These are phyloP conservation scores for Coreius guichenoti DNA, from an alignment of 2,797 vertebrate genomes.

Conservation along the genomic window DNA sequence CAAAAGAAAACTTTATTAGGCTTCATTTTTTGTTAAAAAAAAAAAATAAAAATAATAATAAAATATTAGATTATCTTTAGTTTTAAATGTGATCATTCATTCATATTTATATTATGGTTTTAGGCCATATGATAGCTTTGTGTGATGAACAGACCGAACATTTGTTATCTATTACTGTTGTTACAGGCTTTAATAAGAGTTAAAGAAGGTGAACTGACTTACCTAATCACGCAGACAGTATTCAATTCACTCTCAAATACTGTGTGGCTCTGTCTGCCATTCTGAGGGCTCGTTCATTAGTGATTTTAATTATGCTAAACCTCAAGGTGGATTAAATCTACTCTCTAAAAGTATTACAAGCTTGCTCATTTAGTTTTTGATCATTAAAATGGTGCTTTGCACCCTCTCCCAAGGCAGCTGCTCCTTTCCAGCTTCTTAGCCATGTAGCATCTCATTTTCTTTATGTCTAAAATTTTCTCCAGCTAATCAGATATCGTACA, in stretches of 20 bases:
- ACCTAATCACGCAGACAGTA: neutral
- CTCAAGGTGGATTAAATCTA: constrained; percentile 47
- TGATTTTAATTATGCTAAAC: constrained; percentile 44
- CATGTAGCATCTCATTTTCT: constrained; percentile 40
- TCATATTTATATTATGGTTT: neutral
- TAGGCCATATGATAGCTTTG: neutral
- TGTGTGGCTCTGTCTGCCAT: neutral
- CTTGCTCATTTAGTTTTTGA: constrained; percentile 46
- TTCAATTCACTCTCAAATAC: constrained; percentile 1
- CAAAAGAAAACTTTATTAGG: too few relatives aligned
- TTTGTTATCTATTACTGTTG: neutral
- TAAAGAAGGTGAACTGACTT: constrained; percentile 2
- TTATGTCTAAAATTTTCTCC: constrained; percentile 31
- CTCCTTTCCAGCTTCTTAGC: constrained; percentile 32
- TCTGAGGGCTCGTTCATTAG: constrained; percentile 38
- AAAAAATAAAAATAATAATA: too few relatives aligned
- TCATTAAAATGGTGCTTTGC: constrained; percentile 47
- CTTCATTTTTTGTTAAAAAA: too few relatives aligned
- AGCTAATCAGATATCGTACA: constrained; percentile 28
- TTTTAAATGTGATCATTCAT: neutral
- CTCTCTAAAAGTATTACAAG: constrained; percentile 47
- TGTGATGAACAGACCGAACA: neutral
- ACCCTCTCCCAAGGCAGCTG: constrained; percentile 29
- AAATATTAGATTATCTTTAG: neutral
- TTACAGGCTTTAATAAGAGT: neutral